Evolutionary conservation across 64 coral and sea anemone species (phyloP).

Genomic region (Porites australiensis): DNA sequence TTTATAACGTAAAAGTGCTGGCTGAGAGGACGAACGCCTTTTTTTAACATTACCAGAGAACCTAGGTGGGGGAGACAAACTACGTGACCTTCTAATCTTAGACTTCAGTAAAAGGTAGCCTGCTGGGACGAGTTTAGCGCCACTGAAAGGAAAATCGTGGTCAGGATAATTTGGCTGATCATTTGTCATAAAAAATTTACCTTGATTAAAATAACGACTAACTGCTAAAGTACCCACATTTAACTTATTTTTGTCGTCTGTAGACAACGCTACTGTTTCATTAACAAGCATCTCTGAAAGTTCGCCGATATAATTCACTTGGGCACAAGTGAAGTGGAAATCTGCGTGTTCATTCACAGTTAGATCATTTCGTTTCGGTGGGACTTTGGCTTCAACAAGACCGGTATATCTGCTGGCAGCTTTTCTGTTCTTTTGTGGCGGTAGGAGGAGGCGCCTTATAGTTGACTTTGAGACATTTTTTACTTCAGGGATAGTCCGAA

Average conservation of each 20-base stretch:
- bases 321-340: conserved; percentile 46
- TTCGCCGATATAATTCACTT: conserved; percentile 33
- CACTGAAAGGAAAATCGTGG: conserved; percentile 27
- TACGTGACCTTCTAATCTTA: not conserved
- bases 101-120: conserved; percentile 16
- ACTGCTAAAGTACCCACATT: conserved; percentile 43
- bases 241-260: conserved; percentile 29
- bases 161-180: conserved; percentile 42
- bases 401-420: conserved; percentile 23
- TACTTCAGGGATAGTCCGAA: conserved; percentile 40
- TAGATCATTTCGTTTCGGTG: conserved; percentile 38
- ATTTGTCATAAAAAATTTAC: conserved; percentile 44
- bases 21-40: not conserved
- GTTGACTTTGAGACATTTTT: conserved; percentile 41
- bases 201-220: conserved; percentile 40
- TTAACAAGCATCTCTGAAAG: conserved; percentile 39
- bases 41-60: not conserved
- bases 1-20: too few species aligned
- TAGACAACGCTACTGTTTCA: conserved; percentile 1
- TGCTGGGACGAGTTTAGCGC: conserved; percentile 5
- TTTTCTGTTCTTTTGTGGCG: not conserved
- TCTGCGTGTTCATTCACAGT: conserved; percentile 25
- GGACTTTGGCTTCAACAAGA: conserved; percentile 21
- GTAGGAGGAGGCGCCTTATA: conserved; percentile 47
- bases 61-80: not conserved